Conservation (phyloP, 2,797 vertebrate genomes). For the Adrianichthys oophorus region DNA sequence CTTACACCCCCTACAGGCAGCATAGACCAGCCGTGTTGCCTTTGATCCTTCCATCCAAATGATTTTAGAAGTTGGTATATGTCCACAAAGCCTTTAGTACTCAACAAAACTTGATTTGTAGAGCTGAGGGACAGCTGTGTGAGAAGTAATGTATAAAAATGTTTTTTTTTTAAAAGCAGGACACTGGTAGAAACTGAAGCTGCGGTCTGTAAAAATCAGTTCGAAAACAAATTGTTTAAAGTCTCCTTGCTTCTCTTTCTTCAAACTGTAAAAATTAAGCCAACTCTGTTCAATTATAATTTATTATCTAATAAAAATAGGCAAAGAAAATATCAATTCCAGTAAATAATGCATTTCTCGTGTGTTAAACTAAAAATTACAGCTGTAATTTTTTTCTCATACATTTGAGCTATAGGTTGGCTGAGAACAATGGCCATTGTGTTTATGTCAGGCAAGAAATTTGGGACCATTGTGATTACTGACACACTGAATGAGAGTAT, state of each 20-base stretch:
- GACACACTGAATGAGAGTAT: slow-evolving; percentile 94
- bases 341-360: too few species aligned
- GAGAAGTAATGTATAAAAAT: slow-evolving; percentile 3
- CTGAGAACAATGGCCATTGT: slow-evolving; percentile 82
- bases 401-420: slow-evolving; percentile 61
- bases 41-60: slow-evolving; percentile 76
- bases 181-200: too few species aligned
- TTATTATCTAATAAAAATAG: too few species aligned
- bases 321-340: too few species aligned
- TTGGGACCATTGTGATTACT: slow-evolving; percentile 87
- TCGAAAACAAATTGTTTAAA: too few species aligned
- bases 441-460: slow-evolving; percentile 65
- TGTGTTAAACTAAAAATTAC: too few species aligned
- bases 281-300: too few species aligned
- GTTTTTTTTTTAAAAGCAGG: too few species aligned
- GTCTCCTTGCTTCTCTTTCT: too few species aligned
- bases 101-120: slow-evolving; percentile 42
- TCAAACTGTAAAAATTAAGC: too few species aligned
- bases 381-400: slow-evolving; percentile 37
- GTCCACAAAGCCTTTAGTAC: slow-evolving; percentile 53
- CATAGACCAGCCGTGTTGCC: slow-evolving; percentile 59
- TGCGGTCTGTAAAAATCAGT: too few species aligned
- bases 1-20: slow-evolving; percentile 75
- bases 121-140: slow-evolving; percentile 37
- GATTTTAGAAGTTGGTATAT: slow-evolving; percentile 64